Evolutionary conservation across 1,140 invertebrate species (phyloP).

Genomic region (Melitaea cinxia): DNA sequence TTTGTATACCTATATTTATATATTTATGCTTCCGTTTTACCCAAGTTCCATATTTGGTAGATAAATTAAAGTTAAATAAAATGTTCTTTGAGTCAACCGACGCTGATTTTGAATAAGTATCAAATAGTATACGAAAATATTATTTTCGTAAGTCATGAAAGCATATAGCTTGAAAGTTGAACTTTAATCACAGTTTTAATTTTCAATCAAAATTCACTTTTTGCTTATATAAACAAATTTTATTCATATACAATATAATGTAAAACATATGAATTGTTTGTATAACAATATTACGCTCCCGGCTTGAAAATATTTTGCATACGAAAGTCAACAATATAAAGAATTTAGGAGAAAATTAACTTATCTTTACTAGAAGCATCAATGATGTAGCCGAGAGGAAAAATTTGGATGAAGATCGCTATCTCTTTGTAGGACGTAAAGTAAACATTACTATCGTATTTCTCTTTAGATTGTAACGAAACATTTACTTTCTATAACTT

Average conservation of each 20-base stretch:
- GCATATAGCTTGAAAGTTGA: too few species aligned
- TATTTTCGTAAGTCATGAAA: too few species aligned
- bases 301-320: constrained; percentile 42
- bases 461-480: too few species aligned
- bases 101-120: too few species aligned
- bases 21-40: too few species aligned
- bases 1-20: too few species aligned
- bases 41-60: too few species aligned
- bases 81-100: too few species aligned
- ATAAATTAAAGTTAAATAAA: too few species aligned
- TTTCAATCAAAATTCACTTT: not conserved
- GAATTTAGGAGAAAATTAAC: constrained; percentile 44
- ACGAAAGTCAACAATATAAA: constrained; percentile 45
- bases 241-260: constrained; percentile 17
- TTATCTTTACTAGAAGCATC: constrained; percentile 37
- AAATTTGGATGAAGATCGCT: not conserved
- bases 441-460: not conserved
- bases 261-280: constrained; percentile 23
- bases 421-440: too few species aligned
- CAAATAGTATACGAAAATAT: too few species aligned
- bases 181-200: not conserved
- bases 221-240: constrained; percentile 12
- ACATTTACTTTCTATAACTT: too few species aligned
- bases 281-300: constrained; percentile 23
- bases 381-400: constrained; percentile 8